Evolutionary conservation across 2,113 vertebrate species (phyloP), one percentile per base, ranked within the genome.

Genomic region (Morone chrysops): DNA sequence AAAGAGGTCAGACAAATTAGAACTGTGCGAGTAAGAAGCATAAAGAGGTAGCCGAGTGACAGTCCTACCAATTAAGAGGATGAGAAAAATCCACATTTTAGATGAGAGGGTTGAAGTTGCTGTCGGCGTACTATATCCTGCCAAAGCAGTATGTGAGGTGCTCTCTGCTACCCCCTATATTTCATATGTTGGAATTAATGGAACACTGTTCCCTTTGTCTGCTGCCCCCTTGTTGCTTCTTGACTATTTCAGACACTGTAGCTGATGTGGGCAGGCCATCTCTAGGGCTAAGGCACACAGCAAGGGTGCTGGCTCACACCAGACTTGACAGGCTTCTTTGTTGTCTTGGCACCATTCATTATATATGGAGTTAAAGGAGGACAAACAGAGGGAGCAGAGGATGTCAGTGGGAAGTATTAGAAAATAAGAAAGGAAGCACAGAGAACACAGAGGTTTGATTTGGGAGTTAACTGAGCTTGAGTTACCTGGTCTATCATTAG

Each of bases 401-500:
- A 25, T 48, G 13, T 48, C 36, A 22, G 10, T 6, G n/a, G 18
- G 40, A 36, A 3, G 38, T 16, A 43, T 51, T n/a, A 22, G 40
- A 8, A 25, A 13, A 53, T 38, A 2, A 2, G 20, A 41, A 20
- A 50, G 31, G 36, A 50, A 65, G 38, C 36, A 36, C 41, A 45
- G 13, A 36, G 8, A 78, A 59, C 31, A 43, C 12, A 25, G 57
- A 56, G n/a, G 36, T 14, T 47, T 40, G 47, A 76, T 67, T 70
- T 61, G 4, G 40, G 51, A 70, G 53, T 41, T 31, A 50, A 57
- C 36, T 47, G 47, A 60, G 38, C 53, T 75, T 59, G 20, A 81
- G 65, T 40, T 75, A 75, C 84, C 85, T 82, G 83, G 16, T 60
- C 69, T 83, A 25, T 88, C 79, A 90, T 85, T 83, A 73, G 70